Evolutionary conservation across 1,140 invertebrate genomes (phyloP).

Genomic region (Halesus radiatus): DNA sequence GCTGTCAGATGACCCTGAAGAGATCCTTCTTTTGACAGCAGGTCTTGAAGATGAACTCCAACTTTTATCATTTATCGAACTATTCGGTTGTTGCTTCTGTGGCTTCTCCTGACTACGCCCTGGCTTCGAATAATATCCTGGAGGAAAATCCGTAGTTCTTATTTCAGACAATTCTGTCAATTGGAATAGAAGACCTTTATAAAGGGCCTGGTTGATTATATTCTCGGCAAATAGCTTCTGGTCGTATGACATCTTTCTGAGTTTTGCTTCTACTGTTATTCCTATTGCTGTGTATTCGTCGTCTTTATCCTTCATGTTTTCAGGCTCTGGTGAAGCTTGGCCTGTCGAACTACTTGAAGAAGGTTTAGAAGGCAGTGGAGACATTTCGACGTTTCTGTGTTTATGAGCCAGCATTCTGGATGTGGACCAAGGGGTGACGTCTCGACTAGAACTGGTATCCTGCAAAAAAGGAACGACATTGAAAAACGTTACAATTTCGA

Average conservation of each 20-base stretch:
- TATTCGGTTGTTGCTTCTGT: not conserved
- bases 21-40: not conserved
- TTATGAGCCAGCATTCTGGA: conserved; percentile 51
- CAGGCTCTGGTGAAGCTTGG: not conserved
- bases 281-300: conserved; percentile 57
- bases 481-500: too few relatives aligned
- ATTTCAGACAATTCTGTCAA: conserved; percentile 46
- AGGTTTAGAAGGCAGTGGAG: conserved; percentile 4
- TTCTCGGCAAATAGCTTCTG: conserved; percentile 55
- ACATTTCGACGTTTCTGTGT: conserved; percentile 26
- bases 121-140: conserved; percentile 13
- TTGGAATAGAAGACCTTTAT: conserved; percentile 53
- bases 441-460: not conserved
- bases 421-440: conserved; percentile 34
- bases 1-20: not conserved
- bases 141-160: conserved; percentile 44
- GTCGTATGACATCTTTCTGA: conserved; percentile 53
- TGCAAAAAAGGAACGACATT: not conserved
- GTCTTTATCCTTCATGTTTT: conserved; percentile 27
- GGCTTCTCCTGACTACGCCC: not conserved
- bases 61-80: not conserved
- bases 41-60: not conserved
- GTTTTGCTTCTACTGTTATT: conserved; percentile 52
- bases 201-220: conserved; percentile 54
- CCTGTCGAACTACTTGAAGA: not conserved